Percentiles rank a stretch among this genome's conserved stretches.
phyloP scores from a whole-genome alignment of 1,140 invertebrate species.

The Metopolophium dirhodum region DNA sequence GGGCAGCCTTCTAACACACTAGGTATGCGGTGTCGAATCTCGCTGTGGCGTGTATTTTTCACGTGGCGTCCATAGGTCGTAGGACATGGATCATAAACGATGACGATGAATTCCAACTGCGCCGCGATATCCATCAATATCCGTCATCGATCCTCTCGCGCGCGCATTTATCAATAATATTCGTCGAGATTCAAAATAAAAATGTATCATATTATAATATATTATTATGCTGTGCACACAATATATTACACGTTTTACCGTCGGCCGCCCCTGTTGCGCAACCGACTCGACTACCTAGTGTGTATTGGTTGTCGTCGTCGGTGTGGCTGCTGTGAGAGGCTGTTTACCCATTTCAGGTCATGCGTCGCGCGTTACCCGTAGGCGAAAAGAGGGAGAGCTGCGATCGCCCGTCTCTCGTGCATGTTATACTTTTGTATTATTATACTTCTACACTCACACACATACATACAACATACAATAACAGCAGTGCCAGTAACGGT shows the following conservation, averaged over 20 bases:
- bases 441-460: neutral
- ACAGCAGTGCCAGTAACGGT: neutral
- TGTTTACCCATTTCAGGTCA: conserved; percentile 50
- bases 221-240: neutral
- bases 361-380: neutral
- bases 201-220: neutral
- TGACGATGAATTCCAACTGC: neutral
- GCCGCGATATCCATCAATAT: neutral
- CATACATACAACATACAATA: neutral
- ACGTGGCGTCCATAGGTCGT: neutral
- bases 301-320: conserved; percentile 8
- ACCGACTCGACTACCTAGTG: neutral
- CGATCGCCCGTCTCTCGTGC: neutral
- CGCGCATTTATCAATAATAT: neutral
- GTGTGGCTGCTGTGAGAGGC: conserved; percentile 6
- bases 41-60: neutral
- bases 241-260: neutral
- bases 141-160: neutral
- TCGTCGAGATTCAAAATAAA: neutral
- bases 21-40: neutral
- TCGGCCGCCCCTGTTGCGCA: conserved; percentile 5
- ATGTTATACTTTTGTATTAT: neutral
- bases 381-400: conserved; percentile 9
- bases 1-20: neutral
- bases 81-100: neutral